phyloP scores from a whole-genome alignment of 2,113 vertebrate genomes.

The Anoura caudifer region DNA sequence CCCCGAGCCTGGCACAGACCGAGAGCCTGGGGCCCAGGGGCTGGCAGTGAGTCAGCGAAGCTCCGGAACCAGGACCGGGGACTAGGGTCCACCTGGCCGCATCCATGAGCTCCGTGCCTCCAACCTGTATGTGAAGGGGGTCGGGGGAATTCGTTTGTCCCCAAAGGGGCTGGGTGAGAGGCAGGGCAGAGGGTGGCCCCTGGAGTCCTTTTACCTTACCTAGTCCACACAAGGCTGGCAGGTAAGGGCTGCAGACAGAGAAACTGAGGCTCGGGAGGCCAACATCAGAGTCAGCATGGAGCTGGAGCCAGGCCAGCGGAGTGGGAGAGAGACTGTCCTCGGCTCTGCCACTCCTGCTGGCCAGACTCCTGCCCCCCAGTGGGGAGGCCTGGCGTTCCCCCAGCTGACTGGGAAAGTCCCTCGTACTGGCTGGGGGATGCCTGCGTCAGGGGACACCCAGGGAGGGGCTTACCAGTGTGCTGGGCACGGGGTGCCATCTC shows the following conservation, averaged over 20 bases:
- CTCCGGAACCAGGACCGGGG: not conserved
- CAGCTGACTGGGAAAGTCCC: not conserved
- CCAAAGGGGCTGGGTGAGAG: not conserved
- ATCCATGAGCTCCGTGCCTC: fast-evolving
- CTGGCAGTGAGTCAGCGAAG: fast-evolving
- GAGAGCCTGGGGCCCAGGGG: not conserved
- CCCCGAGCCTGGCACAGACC: not conserved
- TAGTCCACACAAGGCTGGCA: not conserved
- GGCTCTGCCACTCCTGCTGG: fast-evolving
- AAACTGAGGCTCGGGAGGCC: not conserved
- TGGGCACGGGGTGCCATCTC: fast-evolving
- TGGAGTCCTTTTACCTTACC: fast-evolving
- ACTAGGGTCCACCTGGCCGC: not conserved
- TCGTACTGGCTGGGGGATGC: no score
- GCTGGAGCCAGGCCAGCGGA: not conserved
- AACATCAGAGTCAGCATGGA: not conserved
- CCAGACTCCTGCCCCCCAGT: not conserved
- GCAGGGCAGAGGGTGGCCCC: not conserved
- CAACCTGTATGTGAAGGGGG: not conserved
- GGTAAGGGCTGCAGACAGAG: not conserved
- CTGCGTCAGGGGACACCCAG: not conserved
- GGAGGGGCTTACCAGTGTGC: not conserved
- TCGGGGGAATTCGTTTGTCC: not conserved
- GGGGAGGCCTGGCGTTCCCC: not conserved
- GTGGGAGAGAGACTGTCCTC: not conserved